Percentiles rank a stretch among this genome's conserved stretches.
Conservation (phyloP, 2,113 vertebrate species). For the Elgaria multicarinata region DNA sequence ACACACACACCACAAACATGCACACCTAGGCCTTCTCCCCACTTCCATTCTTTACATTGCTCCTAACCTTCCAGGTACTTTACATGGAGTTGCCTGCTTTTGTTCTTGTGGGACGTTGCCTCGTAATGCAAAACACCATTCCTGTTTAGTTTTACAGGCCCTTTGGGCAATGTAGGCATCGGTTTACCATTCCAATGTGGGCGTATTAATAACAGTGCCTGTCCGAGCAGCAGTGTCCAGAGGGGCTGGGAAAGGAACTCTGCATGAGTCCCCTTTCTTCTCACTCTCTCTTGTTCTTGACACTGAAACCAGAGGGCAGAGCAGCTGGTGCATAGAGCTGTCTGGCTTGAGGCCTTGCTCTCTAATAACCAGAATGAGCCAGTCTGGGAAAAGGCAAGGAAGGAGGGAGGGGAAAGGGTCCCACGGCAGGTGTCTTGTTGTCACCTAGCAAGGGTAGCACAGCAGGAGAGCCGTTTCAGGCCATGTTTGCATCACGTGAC, state of each 20-base stretch:
- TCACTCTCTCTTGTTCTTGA: slow-evolving; percentile 4
- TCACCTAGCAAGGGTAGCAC: slow-evolving; percentile 54
- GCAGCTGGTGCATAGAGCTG: background rate
- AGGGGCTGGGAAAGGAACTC: background rate
- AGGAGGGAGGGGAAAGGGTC: background rate
- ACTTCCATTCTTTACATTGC: background rate
- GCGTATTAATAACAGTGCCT: background rate
- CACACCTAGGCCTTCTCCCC: background rate
- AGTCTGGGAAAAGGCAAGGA: background rate
- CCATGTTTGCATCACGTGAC: slow-evolving; percentile 52
- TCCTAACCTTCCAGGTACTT: background rate
- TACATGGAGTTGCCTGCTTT: background rate
- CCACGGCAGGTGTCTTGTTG: slow-evolving; percentile 50
- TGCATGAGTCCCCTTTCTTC: background rate
- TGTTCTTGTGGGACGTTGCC: background rate
- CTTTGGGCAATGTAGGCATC: background rate
- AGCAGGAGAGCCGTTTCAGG: background rate
- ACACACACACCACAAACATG: no score
- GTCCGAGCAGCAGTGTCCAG: slow-evolving; percentile 1
- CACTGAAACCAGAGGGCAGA: background rate
- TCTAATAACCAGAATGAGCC: background rate
- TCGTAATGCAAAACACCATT: background rate
- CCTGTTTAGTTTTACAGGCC: background rate
- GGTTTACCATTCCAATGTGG: background rate
- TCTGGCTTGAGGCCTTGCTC: background rate